A percentile compares a stretch with the other conserved stretches of the same genome.
phyloP scores from a whole-genome alignment of 1,140 invertebrate genomes.

The Drosophila eugracilis region DNA sequence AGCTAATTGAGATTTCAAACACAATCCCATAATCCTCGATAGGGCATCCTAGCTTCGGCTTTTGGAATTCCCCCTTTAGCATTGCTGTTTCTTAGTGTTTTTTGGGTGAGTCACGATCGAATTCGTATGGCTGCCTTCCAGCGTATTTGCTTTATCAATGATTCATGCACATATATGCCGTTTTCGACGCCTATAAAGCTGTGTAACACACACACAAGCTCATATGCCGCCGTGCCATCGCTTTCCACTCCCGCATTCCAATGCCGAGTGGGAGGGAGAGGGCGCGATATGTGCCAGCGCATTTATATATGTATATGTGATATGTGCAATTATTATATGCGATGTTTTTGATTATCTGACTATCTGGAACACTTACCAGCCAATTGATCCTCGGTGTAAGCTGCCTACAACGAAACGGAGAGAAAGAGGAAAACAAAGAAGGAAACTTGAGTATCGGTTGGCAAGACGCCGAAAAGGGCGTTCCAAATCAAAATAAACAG shows the following conservation, averaged over 20 bases:
- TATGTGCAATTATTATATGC: background rate
- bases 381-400: slow-evolving; percentile 95
- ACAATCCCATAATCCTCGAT: background rate
- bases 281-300: slow-evolving; percentile 63
- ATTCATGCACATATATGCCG: slow-evolving; percentile 68
- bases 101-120: slow-evolving; percentile 55
- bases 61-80: background rate
- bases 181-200: slow-evolving; percentile 52
- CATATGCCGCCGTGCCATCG: slow-evolving; percentile 27
- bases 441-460: slow-evolving; percentile 2
- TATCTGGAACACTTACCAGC: slow-evolving; percentile 89
- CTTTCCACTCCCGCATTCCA: slow-evolving; percentile 37
- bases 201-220: slow-evolving; percentile 50
- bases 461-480: no score
- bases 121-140: slow-evolving; percentile 70
- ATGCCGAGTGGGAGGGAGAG: background rate
- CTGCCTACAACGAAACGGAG: slow-evolving; percentile 88
- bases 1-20: background rate
- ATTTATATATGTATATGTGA: slow-evolving; percentile 18
- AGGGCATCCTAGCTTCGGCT: slow-evolving; percentile 12
- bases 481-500: background rate
- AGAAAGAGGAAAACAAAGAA: slow-evolving; percentile 5
- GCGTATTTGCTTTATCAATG: slow-evolving; percentile 77
- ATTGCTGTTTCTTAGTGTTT: background rate
- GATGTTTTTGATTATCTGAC: slow-evolving; percentile 9